Evolutionary conservation across 2,113 vertebrate species (phyloP).

Genomic region (Osmerus mordax): DNA sequence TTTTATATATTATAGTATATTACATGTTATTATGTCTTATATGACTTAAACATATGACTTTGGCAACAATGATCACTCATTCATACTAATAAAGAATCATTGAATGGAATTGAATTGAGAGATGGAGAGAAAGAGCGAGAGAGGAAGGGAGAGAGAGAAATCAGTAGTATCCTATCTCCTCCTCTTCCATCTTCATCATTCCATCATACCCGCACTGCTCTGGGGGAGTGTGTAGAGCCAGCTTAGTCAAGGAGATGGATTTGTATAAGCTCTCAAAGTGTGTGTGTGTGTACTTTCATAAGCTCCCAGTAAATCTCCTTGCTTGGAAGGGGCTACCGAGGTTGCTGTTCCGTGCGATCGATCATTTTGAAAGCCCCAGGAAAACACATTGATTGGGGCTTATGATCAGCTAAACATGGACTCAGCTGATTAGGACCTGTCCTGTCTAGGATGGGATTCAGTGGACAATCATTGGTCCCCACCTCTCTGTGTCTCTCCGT

Average conservation of each 20-base stretch:
- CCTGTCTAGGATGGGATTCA: neutral
- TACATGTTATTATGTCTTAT: too few relatives aligned
- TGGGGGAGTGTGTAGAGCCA: neutral
- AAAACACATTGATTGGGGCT: neutral
- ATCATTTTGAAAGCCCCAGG: neutral
- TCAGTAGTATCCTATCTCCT: neutral
- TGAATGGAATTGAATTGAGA: neutral
- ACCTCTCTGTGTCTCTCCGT: neutral
- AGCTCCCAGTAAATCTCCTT: neutral
- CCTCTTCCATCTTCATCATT: neutral
- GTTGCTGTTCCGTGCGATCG: neutral
- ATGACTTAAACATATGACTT: neutral
- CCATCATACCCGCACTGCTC: neutral
- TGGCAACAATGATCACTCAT: neutral
- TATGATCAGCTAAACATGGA: slow-evolving; percentile 1
- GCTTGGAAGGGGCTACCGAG: neutral
- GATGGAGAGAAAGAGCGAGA: neutral
- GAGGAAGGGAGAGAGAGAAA: neutral
- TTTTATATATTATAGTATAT: too few relatives aligned
- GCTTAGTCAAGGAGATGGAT: neutral
- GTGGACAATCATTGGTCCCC: neutral
- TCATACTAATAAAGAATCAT: too few relatives aligned
- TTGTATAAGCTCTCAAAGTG: neutral
- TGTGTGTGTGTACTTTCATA: neutral
- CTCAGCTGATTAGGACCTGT: neutral